phyloP scores from a whole-genome alignment of 2,113 vertebrate species.

The Edolisoma coerulescens region DNA sequence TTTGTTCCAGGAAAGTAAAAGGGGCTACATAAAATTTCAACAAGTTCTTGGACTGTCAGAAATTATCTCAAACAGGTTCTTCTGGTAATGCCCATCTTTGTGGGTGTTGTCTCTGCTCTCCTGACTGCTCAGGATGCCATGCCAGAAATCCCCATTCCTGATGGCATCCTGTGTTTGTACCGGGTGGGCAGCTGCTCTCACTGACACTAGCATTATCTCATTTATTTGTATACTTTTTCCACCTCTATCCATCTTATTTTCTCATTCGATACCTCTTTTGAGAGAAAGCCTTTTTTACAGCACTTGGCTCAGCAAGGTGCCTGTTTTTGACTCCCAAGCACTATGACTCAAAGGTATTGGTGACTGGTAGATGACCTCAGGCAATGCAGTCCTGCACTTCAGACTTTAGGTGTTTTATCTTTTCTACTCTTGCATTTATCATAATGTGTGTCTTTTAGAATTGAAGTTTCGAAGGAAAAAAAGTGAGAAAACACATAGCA shows the following conservation, averaged over 20 bases:
- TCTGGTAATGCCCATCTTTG: not conserved
- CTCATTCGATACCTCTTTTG: not conserved
- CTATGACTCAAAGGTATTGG: not conserved
- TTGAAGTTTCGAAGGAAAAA: not conserved
- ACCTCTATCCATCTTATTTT: not conserved
- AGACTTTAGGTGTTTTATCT: not conserved
- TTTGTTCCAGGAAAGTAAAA: not conserved
- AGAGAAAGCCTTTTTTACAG: not conserved
- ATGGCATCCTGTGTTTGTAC: fast-evolving
- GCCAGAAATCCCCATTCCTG: not conserved
- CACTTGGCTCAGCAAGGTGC: not conserved
- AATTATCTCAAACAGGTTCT: not conserved
- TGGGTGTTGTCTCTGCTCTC: not conserved
- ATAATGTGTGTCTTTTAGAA: not conserved
- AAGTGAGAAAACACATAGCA: not conserved
- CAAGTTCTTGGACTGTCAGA: not conserved
- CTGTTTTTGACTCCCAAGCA: not conserved
- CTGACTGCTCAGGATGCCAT: not conserved
- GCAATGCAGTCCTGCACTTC: not conserved
- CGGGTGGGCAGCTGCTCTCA: not conserved
- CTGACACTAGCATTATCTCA: not conserved
- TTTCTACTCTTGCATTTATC: not conserved
- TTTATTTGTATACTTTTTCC: not conserved
- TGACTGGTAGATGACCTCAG: not conserved
- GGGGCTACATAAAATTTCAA: not conserved